Evolutionary conservation across 2,888 invertebrate species (phyloP).

Genomic region (Conistra vaccinii): DNA sequence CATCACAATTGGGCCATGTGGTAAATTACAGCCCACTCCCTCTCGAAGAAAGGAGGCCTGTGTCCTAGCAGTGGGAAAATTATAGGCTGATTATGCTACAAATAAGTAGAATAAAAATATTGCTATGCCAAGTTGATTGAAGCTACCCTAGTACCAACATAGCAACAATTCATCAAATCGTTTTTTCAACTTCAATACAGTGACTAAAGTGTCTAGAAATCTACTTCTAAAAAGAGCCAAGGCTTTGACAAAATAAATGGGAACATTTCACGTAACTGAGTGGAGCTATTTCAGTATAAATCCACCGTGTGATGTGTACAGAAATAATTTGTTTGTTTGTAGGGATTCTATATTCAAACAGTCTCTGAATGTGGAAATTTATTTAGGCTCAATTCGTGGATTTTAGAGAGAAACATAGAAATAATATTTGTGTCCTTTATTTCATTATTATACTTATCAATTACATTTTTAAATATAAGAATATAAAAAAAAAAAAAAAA

Average conservation of each 20-base stretch:
- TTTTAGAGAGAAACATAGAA: background rate
- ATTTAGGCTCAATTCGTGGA: conserved; percentile 19
- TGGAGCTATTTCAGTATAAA: conserved; percentile 40
- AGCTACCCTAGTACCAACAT: background rate
- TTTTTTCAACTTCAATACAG: conserved; percentile 19
- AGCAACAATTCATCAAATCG: conserved; percentile 7
- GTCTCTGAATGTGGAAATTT: conserved; percentile 12
- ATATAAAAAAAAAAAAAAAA: too few relatives aligned
- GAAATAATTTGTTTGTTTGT: conserved; percentile 39
- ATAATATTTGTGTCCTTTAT: background rate
- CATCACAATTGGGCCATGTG: too few relatives aligned
- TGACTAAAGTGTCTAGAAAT: conserved; percentile 15
- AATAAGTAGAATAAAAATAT: background rate
- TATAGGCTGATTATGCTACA: too few relatives aligned
- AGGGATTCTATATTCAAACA: conserved; percentile 30
- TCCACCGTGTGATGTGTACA: conserved; percentile 44
- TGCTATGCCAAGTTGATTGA: background rate
- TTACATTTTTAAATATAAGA: too few relatives aligned
- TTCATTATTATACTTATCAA: too few relatives aligned
- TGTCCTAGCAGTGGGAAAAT: too few relatives aligned
- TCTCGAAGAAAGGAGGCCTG: too few relatives aligned
- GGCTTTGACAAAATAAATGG: conserved; percentile 44
- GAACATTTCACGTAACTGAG: conserved; percentile 42
- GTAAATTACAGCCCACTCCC: too few relatives aligned
- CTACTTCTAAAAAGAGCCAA: conserved; percentile 44